A percentile compares a stretch with the other conserved stretches of the same genome.
These are phyloP conservation scores for Temnothorax nylanderi DNA, from an alignment of 1,140 invertebrate species.

Conservation along the genomic window DNA sequence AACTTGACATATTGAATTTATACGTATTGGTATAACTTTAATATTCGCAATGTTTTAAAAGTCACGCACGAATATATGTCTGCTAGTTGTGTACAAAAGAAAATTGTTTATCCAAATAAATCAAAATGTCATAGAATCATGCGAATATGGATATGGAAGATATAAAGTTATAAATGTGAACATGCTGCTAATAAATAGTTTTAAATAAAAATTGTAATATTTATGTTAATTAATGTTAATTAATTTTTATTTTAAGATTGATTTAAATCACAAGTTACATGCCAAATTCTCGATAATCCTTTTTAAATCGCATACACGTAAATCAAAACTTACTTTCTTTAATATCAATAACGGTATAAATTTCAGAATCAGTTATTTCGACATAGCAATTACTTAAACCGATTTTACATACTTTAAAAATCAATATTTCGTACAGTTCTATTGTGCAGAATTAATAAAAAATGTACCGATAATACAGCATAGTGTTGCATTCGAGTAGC, in stretches of 20 bases:
- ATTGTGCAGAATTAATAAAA: not conserved
- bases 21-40: not conserved
- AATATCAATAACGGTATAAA: not conserved
- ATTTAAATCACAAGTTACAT: not conserved
- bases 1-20: not conserved
- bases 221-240: not conserved
- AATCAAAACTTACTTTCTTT: not conserved
- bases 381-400: not conserved
- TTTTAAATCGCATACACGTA: not conserved
- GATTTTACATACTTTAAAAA: not conserved
- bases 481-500: not conserved
- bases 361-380: conserved; percentile 6
- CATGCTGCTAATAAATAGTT: not conserved
- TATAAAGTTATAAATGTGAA: too few species aligned
- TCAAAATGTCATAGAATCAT: not conserved
- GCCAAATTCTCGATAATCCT: not conserved
- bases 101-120: not conserved
- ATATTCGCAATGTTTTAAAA: not conserved
- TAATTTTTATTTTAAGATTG: not conserved
- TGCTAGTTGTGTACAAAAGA: not conserved
- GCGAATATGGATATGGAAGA: too few species aligned
- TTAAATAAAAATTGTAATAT: not conserved
- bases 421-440: not conserved
- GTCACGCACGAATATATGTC: not conserved
- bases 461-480: not conserved